Conservation (phyloP, 2,888 invertebrate genomes). For the Coleophora deauratella region DNA sequence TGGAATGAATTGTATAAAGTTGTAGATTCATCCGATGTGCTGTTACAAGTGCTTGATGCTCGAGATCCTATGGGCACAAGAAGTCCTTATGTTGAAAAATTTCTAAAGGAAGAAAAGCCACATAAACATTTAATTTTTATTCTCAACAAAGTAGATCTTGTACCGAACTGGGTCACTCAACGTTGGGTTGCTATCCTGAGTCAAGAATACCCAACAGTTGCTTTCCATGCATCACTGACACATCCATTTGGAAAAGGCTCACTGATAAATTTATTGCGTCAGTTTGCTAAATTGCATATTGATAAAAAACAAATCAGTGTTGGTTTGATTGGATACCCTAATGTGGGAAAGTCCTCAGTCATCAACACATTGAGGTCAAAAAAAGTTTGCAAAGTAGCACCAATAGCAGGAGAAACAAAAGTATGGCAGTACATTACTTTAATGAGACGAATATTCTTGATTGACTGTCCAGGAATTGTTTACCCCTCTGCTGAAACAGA, state of each 20-base stretch:
- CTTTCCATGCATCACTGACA: slow-evolving; percentile 98
- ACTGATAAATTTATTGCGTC: slow-evolving; percentile 94
- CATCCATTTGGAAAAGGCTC: slow-evolving; percentile 99
- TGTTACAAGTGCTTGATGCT: slow-evolving; percentile 96
- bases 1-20: slow-evolving; percentile 99
- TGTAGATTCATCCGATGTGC: slow-evolving; percentile 97
- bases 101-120: slow-evolving; percentile 93
- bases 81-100: slow-evolving; percentile 93
- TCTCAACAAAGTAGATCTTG: slow-evolving; percentile 96
- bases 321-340: slow-evolving; percentile 99
- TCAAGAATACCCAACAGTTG: slow-evolving; percentile 96
- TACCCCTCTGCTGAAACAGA: slow-evolving; percentile 98
- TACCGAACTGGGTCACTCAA: slow-evolving; percentile 98
- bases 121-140: slow-evolving; percentile 98
- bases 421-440: slow-evolving; percentile 99
- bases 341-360: slow-evolving; percentile 98
- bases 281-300: slow-evolving; percentile 94
- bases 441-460: slow-evolving; percentile 96
- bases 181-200: slow-evolving; percentile 97
- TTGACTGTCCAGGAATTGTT: slow-evolving; percentile 99
- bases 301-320: slow-evolving; percentile 99
- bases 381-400: slow-evolving; percentile 99
- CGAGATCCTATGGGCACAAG: slow-evolving; percentile 98
- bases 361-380: slow-evolving; percentile 97
- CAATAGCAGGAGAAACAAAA: slow-evolving; percentile 97